Evolutionary conservation across 2,888 invertebrate species (phyloP).

Genomic region (Archips crataeganus): DNA sequence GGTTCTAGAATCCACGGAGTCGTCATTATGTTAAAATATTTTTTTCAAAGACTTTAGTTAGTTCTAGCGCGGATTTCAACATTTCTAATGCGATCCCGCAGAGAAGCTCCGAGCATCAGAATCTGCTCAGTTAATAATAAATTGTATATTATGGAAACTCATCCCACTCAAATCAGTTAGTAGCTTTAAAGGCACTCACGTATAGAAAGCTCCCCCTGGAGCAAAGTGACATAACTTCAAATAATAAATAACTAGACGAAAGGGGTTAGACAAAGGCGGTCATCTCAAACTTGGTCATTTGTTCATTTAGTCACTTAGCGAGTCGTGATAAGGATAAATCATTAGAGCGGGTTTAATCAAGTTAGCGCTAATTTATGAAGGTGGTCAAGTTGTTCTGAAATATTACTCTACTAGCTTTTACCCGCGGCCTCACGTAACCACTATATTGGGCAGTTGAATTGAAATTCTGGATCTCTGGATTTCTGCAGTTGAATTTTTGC

Average conservation of each 20-base stretch:
- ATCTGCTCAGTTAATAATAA: no score
- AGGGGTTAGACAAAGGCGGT: background rate
- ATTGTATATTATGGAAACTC: background rate
- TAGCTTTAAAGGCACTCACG: background rate
- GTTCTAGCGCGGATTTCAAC: no score
- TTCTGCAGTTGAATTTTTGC: no score
- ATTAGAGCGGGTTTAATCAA: background rate
- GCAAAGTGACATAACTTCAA: conserved; percentile 2
- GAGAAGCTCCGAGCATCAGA: no score
- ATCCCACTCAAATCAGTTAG: background rate
- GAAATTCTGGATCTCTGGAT: no score
- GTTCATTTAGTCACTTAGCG: background rate
- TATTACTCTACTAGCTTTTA: no score
- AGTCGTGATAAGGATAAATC: conserved; percentile 8
- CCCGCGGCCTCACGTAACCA: no score
- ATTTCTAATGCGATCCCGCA: no score
- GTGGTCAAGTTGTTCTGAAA: background rate
- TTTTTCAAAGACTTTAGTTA: no score
- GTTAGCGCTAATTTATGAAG: background rate
- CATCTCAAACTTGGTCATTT: background rate
- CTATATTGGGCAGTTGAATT: no score
- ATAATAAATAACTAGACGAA: conserved; percentile 2
- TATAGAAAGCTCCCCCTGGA: background rate
- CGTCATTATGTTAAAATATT: no score
- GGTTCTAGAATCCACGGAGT: no score